Base-by-base conservation (phyloP, 1,140 invertebrate species). In the Leptinotarsa undecemlineata region DNA sequence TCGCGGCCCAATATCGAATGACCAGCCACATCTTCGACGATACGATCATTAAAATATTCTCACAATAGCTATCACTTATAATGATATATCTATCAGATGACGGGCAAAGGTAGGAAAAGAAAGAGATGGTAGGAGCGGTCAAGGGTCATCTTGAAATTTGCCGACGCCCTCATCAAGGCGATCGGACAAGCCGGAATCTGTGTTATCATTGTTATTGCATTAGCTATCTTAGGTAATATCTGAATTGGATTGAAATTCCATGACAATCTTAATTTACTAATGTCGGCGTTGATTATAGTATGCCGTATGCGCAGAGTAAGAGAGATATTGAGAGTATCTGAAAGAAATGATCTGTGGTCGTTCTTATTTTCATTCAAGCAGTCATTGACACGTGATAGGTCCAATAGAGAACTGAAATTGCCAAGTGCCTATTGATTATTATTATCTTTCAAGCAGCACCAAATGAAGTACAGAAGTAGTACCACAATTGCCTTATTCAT, bases 151-250 rank as follows among this genome's bases (percentile, higher is more conserved):
- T 57, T 17, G 51, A 57, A 57, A 17, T 57, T 57, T 57, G 51
- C 51, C 51, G 51, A 15, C 51, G 51, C 51, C 51, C n/a, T 57
- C 15, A 57, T 57, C 51, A 57, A 15, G 15, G 51, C 51, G 15
- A 57, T 57, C 17, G 51, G 51, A 57, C 51, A 57, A 17, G 17
- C n/a, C 51, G 51, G 51, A 57, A 57, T 57, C 51, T 57, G 51
- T 57, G 51, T 57, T 57, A 57, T 57, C 51, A 57, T 57, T 57
- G 51, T 57, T 57, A 57, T 57, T 57, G 51, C 51, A 57, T 57
- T 19, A 17, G n/a, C 51, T 57, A 57, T 57, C 51, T 57, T 19
- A 17, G 17, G 51, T 57, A 57, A 15, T 57, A 57, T 57, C 51
- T n/a, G 51, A 57, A 57, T 57, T 57, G 15, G n/a, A 57, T 5